A percentile compares a stretch with the other conserved stretches of the same genome.
Evolutionary conservation across 2,113 vertebrate species (phyloP).

Genomic region (Oostethus manadensis): DNA sequence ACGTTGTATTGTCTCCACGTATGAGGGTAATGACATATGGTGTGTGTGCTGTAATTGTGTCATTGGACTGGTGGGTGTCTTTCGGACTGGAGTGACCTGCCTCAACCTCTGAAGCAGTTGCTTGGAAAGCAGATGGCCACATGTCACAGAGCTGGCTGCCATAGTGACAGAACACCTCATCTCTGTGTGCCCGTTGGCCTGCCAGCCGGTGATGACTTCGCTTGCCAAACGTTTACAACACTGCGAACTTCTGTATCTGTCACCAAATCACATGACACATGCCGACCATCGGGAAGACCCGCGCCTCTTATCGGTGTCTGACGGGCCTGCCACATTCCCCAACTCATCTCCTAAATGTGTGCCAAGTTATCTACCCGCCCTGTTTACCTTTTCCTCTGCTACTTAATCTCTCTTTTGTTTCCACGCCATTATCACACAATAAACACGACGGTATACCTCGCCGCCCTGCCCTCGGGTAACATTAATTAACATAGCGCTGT

Average conservation of each 20-base stretch:
- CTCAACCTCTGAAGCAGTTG: neutral
- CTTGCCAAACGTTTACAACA: conserved; percentile 28
- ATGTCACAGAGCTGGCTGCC: neutral
- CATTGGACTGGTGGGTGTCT: neutral
- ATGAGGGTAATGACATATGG: neutral
- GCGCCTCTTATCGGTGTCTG: neutral
- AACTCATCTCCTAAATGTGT: conserved; percentile 1
- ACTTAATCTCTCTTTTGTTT: neutral
- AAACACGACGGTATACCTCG: conserved; percentile 28
- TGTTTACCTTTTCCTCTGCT: neutral
- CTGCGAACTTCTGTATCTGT: conserved; percentile 10
- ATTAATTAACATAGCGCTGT: conserved; percentile 23
- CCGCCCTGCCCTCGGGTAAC: conserved; percentile 15
- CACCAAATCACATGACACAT: conserved; percentile 30
- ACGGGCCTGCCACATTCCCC: neutral
- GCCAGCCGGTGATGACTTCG: conserved; percentile 22
- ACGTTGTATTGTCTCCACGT: too few species aligned
- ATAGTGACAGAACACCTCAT: conserved; percentile 31
- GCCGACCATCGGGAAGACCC: conserved; percentile 5
- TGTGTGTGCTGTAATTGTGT: neutral
- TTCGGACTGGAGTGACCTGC: neutral
- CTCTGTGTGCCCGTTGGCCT: neutral
- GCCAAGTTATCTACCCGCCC: neutral
- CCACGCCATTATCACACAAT: conserved; percentile 19
- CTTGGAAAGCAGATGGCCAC: conserved; percentile 7